Evolutionary conservation across 1,140 invertebrate genomes (phyloP), one percentile per base, ranked within the genome.

Genomic region (Lysiphlebus fabarum): DNA sequence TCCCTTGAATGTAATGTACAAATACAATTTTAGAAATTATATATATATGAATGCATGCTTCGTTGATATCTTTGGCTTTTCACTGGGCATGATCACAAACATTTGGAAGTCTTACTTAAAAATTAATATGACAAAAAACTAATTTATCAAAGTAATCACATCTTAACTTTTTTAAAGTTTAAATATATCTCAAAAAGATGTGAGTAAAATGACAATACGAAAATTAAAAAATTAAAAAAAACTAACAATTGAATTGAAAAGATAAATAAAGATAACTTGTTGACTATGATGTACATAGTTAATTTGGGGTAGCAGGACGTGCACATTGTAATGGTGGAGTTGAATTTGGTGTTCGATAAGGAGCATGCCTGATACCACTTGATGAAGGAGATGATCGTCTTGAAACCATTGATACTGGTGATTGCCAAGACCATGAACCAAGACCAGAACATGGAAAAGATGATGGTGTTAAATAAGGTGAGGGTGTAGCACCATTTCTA

Each of bases 401-500:
- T 44, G 77, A 73, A 62, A 76, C 74, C 61, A 77, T 77, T 14
- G 71, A 59, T 42, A 70, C 68, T 45, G 65, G 63, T 7, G 75
- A 74, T 67, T 78, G 75, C 77, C 77, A 79, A 61, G 75, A 69
- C 77, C 77, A 77, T 53, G 73, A 65, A n/a, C n/a, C n/a, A 6
- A 74, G 60, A 43, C 66, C 69, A n/a, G 73, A 67, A 63, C 75
- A 76, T 48, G 73, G 66, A 58, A 77, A 76, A n/a, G 67, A 64
- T 44, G 56, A 61, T 61, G n/a, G 53, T 37, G 12, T 50, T 26
- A 70, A 62, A 51, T 73, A 76, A 54, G 72, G 70, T 26, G 75
- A 70, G 14, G 73, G 66, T 37, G 73, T 67, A 34, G 69, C 69
- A 57, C 67, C 65, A 26, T 26, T 26, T 63, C 70, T 2, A 58